Base-by-base conservation (phyloP, 2,797 vertebrate genomes). In the Rallus crepitans region DNA sequence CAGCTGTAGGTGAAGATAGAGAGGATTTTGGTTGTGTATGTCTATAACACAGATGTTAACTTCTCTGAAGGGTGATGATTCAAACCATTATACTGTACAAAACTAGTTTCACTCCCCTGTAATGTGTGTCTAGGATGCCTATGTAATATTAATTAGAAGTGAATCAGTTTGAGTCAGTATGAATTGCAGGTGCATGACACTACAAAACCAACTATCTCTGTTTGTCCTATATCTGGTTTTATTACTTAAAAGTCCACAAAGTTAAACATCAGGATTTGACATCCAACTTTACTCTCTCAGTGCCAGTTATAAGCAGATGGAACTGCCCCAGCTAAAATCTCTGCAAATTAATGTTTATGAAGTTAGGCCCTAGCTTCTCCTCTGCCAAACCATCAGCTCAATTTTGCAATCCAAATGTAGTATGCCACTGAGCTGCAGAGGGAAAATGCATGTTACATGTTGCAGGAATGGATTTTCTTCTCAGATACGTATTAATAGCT, bases 401-500 rank as follows among this genome's bases (percentile, higher is more conserved):
- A 27, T 86, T 78, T 86, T 47, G 23, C 31, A 66, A 57, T 13
- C 17, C 31, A 50, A 53, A 66, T 50, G 31, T 25, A 84, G 57
- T 6, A 76, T 30, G 37, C 4, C 37, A 87, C 30, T 0, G 5
- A 87, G 37, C 35, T 66, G 78, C 35, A 55, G 11, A 72, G 10
- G 23, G 14, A 73, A 55, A 91, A 75, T 21, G 10, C 11, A 25
- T 33, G 40, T 35, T 79, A 66, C 37, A 10, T 21, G 33, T 11
- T 15, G 25, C 39, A 87, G 39, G 33, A 81, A 75, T 37, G 53
- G n/a, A 61, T 92, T 83, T 96, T 94, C 88, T 89, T 82, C 93
- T 94, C 87, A 82, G 81, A 92, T 61, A 85, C 96, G 83, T 95
- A 94, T 94, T 96, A 95, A 85, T 87, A 95, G 90, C 85, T 89